Evolutionary conservation across 2,113 vertebrate genomes (phyloP), one percentile per base, ranked within the genome.

Genomic region (Ascaphus truei): DNA sequence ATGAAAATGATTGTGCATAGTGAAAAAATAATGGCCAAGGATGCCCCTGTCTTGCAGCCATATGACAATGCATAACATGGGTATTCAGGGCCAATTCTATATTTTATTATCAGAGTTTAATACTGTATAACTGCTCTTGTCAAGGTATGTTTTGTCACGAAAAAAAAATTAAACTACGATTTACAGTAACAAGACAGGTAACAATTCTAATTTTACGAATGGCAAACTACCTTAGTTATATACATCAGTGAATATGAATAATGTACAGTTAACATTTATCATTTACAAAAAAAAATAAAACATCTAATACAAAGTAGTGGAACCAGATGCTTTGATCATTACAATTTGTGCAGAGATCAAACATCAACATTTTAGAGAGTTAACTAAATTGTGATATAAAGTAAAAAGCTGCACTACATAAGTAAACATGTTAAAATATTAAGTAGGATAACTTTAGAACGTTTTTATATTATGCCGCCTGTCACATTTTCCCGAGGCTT

Each of bases 401-500:
- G 23, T 41, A 34, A 34, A 51, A 71, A 60, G 41, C 29, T 16
- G 51, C 22, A 39, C 67, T 60, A 52, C 56, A 61, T 30, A 68
- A 61, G 63, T 56, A 61, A 60, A 71, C 56, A 61, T 61, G 45
- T 27, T 71, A 41, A 71, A 71, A 71, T 71, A 71, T 71, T 71
- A 61, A 71, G 23, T 18, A 71, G 55, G 13, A 30, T 33, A 34
- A 13, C 56, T 41, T 43, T 39, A 47, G 45, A 52, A 22, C 8
- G 23, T 36, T 60, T 61, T 71, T 56, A 71, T 57, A 71, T 71
- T 61, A 52, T 61, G 29, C 33, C 33, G 12, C 45, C 47, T 71
- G 67, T 71, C 67, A 61, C 15, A 52, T 71, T 59, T 58, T 69
- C 45, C 56, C 67, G 52, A 52, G 52, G 67, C 56, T 61, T 71